Conservation (phyloP, 2,113 vertebrate species). For the Tragelaphus buxtoni region DNA sequence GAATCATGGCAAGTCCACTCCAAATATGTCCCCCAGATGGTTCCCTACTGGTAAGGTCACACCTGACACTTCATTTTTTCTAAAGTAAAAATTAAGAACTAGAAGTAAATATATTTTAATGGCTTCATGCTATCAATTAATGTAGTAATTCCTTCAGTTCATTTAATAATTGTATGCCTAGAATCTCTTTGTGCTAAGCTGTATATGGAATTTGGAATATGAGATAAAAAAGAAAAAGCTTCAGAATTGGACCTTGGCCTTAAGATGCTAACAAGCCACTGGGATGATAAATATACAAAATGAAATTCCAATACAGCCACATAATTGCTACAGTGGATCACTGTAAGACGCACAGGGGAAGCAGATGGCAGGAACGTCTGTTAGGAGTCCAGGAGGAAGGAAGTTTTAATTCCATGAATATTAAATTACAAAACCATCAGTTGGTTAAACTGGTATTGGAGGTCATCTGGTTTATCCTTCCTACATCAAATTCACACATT, state of each 20-base stretch:
- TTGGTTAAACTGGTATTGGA: slow-evolving; percentile 36
- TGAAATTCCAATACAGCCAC: not conserved
- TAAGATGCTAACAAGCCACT: not conserved
- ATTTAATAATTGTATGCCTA: not conserved
- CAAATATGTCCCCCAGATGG: not conserved
- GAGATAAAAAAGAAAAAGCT: not conserved
- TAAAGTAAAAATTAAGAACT: slow-evolving; percentile 1
- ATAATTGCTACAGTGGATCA: not conserved
- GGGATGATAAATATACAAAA: not conserved
- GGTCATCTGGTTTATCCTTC: slow-evolving; percentile 42
- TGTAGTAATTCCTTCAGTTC: not conserved
- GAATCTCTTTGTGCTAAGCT: not conserved
- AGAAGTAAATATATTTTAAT: not conserved
- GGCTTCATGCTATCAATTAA: not conserved
- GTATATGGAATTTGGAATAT: not conserved
- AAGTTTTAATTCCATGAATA: not conserved
- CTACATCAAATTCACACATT: slow-evolving; percentile 49
- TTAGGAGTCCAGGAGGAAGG: not conserved
- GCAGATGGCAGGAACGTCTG: slow-evolving; percentile 7
- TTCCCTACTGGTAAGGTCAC: not conserved
- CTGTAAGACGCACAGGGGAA: not conserved
- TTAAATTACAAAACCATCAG: not conserved
- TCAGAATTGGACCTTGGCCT: not conserved
- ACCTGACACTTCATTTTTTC: not conserved
- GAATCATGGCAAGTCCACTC: not conserved